A percentile compares a stretch with the other conserved stretches of the same genome.
These are phyloP conservation scores for Bombyx huttoni DNA, from an alignment of 2,888 invertebrate genomes.

Conservation along the genomic window DNA sequence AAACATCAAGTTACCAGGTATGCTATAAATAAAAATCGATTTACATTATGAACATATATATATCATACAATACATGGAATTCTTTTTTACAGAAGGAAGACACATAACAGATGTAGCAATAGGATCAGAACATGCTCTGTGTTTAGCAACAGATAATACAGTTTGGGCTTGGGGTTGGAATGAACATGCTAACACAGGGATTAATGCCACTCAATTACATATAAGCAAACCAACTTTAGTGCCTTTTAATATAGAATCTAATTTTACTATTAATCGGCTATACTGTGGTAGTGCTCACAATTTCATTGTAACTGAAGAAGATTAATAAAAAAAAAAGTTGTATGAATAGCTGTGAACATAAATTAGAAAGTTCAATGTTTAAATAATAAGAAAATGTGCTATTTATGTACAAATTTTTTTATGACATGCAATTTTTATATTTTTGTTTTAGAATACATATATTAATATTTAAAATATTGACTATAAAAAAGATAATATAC, in stretches of 20 bases:
- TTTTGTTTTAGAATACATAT: constrained; percentile 5
- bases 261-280: constrained; percentile 29
- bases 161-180: constrained; percentile 92
- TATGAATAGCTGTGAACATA: neutral
- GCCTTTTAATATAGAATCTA: constrained; percentile 21
- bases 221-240: constrained; percentile 42
- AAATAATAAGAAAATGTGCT: neutral
- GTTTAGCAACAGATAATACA: constrained; percentile 75
- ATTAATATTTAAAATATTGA: neutral
- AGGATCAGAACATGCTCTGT: constrained; percentile 87
- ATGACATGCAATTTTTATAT: neutral
- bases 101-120: constrained; percentile 72
- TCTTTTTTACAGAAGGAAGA: constrained; percentile 46
- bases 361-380: neutral
- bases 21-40: constrained; percentile 4
- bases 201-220: constrained; percentile 27
- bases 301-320: constrained; percentile 35
- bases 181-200: constrained; percentile 90
- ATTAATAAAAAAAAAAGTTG: neutral
- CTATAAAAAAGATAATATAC: too few species aligned
- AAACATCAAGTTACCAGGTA: constrained; percentile 49
- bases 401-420: neutral
- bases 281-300: constrained; percentile 62
- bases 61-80: neutral
- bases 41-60: neutral